Base-by-base conservation (phyloP, 2,113 vertebrate species). In the Neolamprologus brichardi region DNA sequence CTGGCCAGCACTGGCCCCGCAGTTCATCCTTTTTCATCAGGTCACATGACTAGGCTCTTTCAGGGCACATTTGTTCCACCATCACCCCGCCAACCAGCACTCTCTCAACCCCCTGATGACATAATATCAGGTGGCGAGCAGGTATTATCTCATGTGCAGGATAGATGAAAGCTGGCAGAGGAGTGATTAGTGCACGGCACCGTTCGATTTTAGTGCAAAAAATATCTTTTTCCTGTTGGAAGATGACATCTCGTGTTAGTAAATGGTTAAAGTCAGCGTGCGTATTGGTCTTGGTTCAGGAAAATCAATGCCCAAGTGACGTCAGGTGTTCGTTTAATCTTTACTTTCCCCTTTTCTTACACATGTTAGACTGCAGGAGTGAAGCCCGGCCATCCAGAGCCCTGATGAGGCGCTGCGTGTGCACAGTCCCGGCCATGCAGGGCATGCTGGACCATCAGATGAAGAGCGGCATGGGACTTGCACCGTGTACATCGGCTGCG, bases 231-330 rank as follows among this genome's bases (percentile, higher is more conserved):
- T 94, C 95, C 95, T 96, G 95, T 95, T 92, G 94, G 91, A 93
- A 95, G 85, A 96, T 90, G 90, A 95, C 89, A 96, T 84, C 32
- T 93, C 78, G 83, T 80, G 93, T 96, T 96, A 95, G 94, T 93
- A 89, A 92, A 92, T 82, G 82, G 62, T 87, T 51, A 82, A 85
- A 70, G 53, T 81, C 85, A 88, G 83, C 3, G 17, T 77, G 64
- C 44, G 49, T 18, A 62, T 84, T 53, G 10, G 6, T 83, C 25
- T 87, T 32, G 51, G 25, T 67, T 91, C 32, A 81, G 62, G 15
- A 84, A 81, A 91, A 90, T 88, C 83, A 90, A 83, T 89, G 82
- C 89, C 88, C 85, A 79, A 39, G 87, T 87, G 86, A 85, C 17
- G 4, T 88, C 81, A 72, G n/a, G 58, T 86, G 46, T n/a, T 32